Base-by-base conservation (phyloP, 2,888 invertebrate species). In the Andricus quercusramuli region DNA sequence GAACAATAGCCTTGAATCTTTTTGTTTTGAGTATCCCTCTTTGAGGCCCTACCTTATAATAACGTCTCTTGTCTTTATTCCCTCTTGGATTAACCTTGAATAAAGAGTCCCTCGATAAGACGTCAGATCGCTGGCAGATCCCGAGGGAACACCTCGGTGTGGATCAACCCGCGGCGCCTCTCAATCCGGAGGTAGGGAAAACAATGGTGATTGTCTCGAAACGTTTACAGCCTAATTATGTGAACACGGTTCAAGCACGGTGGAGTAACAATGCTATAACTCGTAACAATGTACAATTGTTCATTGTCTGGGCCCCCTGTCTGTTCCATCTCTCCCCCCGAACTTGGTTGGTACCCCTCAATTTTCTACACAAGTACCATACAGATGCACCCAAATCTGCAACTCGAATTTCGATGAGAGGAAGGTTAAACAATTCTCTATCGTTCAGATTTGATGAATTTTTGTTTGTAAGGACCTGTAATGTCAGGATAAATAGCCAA, bases 181-280 rank as follows among this genome's bases (percentile, higher is more conserved):
- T 81, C 81, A 77, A 83, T 82, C 83, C 82, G 79, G 81, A 83
- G 67, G 78, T 77, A 84, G 84, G 56, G 84, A 88, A 91, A 90
- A 92, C 92, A 92, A 92, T 92, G 89, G 92, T 91, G 92, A 92
- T 92, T 92, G 92, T 92, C 92, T 92, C 87, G 90, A 90, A 92
- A 91, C 92, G 91, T 92, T 92, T 92, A 92, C 91, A 92, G 92
- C 91, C 92, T 92, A 92, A 92, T 92, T 92, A 92, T 92, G 92
- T 92, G 92, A 92, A 92, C 92, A 91, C 88, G 90, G 88, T 88
- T 89, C 90, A 87, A 87, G 88, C 91, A 90, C 88, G 88, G 90
- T 91, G 91, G 89, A 91, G 90, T 92, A 92, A 92, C 92, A 92
- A 92, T 92, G 91, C 92, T 90, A 91, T 92, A 92, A 92, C 92